These are phyloP conservation scores for Valencia hispanica DNA, from an alignment of 2,797 vertebrate species.

Conservation along the genomic window DNA sequence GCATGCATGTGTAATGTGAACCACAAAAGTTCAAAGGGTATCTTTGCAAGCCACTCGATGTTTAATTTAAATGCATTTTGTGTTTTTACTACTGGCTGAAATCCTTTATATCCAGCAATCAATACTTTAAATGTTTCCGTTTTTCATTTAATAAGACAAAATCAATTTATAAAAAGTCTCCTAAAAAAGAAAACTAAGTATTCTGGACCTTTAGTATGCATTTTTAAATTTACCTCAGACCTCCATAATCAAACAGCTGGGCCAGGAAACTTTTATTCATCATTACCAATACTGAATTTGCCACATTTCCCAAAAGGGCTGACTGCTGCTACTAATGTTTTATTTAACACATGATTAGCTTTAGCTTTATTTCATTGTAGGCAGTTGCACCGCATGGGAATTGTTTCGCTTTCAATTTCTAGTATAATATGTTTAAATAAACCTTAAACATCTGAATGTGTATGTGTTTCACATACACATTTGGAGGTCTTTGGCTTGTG, in stretches of 20 bases:
- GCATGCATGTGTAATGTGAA: neutral
- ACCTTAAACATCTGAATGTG: neutral
- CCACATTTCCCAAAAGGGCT: constrained; percentile 13
- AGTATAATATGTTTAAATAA: neutral
- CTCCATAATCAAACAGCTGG: constrained; percentile 7
- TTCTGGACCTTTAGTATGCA: neutral
- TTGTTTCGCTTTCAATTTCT: constrained; percentile 11
- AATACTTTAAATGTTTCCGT: neutral
- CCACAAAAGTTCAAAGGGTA: neutral
- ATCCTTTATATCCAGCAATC: neutral
- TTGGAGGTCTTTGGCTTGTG: neutral
- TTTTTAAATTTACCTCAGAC: neutral
- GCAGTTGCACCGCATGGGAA: neutral
- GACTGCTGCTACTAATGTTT: constrained; percentile 6
- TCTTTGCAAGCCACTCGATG: neutral
- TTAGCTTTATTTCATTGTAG: constrained; percentile 4
- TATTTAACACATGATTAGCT: constrained; percentile 18
- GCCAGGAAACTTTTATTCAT: constrained; percentile 17
- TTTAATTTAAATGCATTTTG: neutral
- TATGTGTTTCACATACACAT: neutral
- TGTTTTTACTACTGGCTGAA: neutral
- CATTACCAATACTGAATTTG: constrained; percentile 26
- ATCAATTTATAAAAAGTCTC: too few species aligned
- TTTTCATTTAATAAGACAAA: too few species aligned
- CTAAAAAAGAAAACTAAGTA: too few species aligned